These are phyloP conservation scores for Rhodophaea formosa DNA, from an alignment of 2,888 invertebrate genomes.

Conservation along the genomic window DNA sequence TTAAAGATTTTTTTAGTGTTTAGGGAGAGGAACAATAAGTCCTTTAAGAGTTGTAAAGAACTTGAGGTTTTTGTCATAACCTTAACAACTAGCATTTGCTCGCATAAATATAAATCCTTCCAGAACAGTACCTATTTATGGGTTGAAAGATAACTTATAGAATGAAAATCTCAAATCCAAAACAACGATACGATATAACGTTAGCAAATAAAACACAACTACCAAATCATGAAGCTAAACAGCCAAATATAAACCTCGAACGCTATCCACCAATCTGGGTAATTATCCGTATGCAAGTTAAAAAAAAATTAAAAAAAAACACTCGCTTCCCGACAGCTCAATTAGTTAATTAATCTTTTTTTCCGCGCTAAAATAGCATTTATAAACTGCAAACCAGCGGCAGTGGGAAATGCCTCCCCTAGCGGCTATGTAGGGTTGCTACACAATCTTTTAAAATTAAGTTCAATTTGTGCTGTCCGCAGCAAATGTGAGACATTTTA, in stretches of 20 bases:
- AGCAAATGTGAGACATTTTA: too few species aligned
- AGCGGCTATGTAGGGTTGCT: conserved; percentile 53
- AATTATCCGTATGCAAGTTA: conserved; percentile 55
- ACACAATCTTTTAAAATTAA: conserved; percentile 15
- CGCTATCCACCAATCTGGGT: conserved; percentile 48
- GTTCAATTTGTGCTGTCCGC: background rate
- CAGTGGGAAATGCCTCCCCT: conserved; percentile 69
- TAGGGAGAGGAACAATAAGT: too few species aligned
- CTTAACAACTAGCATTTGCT: too few species aligned
- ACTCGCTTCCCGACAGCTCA: conserved; percentile 63
- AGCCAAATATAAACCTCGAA: background rate
- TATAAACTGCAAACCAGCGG: conserved; percentile 74
- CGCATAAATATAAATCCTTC: too few species aligned
- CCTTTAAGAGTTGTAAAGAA: too few species aligned
- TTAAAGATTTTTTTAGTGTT: too few species aligned
- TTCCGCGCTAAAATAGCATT: conserved; percentile 80
- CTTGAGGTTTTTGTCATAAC: too few species aligned
- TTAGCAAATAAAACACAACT: background rate
- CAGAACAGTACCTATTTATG: too few species aligned
- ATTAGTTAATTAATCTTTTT: conserved; percentile 81
- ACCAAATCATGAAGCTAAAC: background rate
- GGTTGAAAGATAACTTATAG: too few species aligned
- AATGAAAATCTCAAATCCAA: too few species aligned
- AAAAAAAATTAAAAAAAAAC: conserved; percentile 37
- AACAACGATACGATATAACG: background rate